Percentiles rank a stretch among this genome's conserved stretches.
phyloP scores from a whole-genome alignment of 1,140 invertebrate species.

The Lutraria rhynchaena region DNA sequence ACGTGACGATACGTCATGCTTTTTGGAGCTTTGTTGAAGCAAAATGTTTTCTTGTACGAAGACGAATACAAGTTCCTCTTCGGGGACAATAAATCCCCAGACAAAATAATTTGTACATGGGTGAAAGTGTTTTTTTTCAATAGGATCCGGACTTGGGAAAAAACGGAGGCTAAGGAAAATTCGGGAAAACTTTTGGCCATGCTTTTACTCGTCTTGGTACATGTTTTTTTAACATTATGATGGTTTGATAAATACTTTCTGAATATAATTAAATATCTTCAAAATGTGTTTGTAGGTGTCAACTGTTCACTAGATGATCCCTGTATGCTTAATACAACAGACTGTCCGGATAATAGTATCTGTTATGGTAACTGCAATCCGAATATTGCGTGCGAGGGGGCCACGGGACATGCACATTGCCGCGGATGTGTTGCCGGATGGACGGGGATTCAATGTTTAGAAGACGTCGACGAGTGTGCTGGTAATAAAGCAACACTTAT shows the following conservation, averaged over 20 bases:
- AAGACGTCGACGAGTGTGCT: conserved; percentile 27
- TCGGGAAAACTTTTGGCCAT: too few species aligned
- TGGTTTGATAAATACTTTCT: not conserved
- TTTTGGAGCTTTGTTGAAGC: too few species aligned
- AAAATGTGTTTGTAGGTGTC: not conserved
- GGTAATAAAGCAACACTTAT: not conserved
- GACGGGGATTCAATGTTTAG: conserved; percentile 23
- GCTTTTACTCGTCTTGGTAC: too few species aligned
- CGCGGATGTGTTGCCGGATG: conserved; percentile 17
- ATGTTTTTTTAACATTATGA: not conserved
- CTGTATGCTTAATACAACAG: not conserved
- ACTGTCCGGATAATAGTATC: conserved; percentile 6
- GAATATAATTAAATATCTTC: not conserved
- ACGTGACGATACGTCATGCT: too few species aligned
- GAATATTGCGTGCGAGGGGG: conserved; percentile 29
- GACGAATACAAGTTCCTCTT: too few species aligned
- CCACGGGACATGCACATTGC: conserved; percentile 16
- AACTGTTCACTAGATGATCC: conserved; percentile 37
- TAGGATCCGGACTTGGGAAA: not conserved
- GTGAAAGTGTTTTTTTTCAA: too few species aligned
- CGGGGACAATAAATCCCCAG: too few species aligned
- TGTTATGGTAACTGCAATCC: conserved; percentile 37
- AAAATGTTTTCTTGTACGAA: too few species aligned
- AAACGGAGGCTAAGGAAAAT: not conserved
- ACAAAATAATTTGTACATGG: too few species aligned